Evolutionary conservation across 2,888 invertebrate species (phyloP).

Genomic region (Disparrhopalites patrizii): DNA sequence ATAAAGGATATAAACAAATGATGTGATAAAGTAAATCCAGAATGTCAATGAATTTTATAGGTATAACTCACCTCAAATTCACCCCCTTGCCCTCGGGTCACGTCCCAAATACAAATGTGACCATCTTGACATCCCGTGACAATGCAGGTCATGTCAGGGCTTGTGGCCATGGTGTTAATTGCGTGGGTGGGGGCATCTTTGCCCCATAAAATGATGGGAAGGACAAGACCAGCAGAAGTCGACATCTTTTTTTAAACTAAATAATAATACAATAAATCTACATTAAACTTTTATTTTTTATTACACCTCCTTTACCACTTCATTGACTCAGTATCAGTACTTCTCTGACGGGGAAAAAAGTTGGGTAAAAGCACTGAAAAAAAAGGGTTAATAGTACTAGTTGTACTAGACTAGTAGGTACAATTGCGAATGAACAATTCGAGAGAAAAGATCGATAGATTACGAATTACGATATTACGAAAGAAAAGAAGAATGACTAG

Average conservation of each 20-base stretch:
- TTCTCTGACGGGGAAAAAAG: background rate
- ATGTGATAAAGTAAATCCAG: too few relatives aligned
- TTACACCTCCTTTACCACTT: background rate
- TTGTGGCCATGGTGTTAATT: slow-evolving; percentile 87
- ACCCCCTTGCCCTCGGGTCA: slow-evolving; percentile 52
- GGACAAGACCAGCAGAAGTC: slow-evolving; percentile 72
- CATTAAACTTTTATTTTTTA: too few relatives aligned
- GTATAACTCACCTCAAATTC: slow-evolving; percentile 35
- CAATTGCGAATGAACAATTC: too few relatives aligned
- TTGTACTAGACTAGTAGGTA: too few relatives aligned
- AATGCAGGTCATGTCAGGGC: slow-evolving; percentile 84
- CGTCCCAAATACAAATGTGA: slow-evolving; percentile 94
- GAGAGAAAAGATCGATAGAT: too few relatives aligned
- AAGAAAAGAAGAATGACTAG: too few relatives aligned
- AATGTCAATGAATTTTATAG: too few relatives aligned
- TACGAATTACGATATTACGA: too few relatives aligned
- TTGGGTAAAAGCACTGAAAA: background rate
- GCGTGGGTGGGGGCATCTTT: slow-evolving; percentile 94
- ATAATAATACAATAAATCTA: background rate
- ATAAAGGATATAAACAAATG: too few relatives aligned
- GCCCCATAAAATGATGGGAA: slow-evolving; percentile 97
- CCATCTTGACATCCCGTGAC: slow-evolving; percentile 98
- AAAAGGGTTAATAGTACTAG: too few relatives aligned
- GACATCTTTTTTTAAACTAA: slow-evolving; percentile 36
- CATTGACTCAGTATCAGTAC: background rate